These are phyloP conservation scores for Aphyosemion australe DNA, from an alignment of 2,113 vertebrate genomes.

Conservation along the genomic window DNA sequence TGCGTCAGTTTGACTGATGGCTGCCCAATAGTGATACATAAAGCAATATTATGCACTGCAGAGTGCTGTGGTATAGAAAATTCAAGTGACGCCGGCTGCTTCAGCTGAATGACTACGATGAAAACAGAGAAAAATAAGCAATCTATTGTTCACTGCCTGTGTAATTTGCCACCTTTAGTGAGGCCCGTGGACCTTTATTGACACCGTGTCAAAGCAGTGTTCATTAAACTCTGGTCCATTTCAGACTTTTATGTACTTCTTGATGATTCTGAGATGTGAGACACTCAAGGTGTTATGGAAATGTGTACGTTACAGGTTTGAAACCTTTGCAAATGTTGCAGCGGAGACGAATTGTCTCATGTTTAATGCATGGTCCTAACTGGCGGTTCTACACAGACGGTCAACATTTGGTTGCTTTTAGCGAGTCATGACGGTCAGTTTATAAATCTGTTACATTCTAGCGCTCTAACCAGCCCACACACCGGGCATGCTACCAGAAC, in stretches of 20 bases:
- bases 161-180: constrained; percentile 16
- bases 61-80: constrained; percentile 30
- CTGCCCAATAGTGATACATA: constrained; percentile 41
- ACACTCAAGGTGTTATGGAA: constrained; percentile 5
- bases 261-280: constrained; percentile 6
- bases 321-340: not conserved
- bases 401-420: constrained; percentile 50
- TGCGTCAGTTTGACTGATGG: constrained; percentile 47
- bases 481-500: constrained; percentile 27
- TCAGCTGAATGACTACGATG: constrained; percentile 2
- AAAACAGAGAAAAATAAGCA: constrained; percentile 38
- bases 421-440: constrained; percentile 55
- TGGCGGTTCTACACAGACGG: constrained; percentile 44
- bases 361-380: constrained; percentile 14
- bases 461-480: constrained; percentile 51
- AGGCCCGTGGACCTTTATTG: constrained; percentile 15
- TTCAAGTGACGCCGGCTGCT: constrained; percentile 4
- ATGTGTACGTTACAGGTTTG: not conserved
- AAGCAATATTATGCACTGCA: constrained; percentile 27
- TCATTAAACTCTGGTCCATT: constrained; percentile 3
- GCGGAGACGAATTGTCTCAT: constrained; percentile 3
- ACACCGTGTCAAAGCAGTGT: constrained; percentile 9
- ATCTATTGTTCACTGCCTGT: constrained; percentile 15
- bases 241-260: constrained; percentile 2
- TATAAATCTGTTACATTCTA: constrained; percentile 58